Evolutionary conservation across 2,113 vertebrate species (phyloP).

Genomic region (Passer montanus): DNA sequence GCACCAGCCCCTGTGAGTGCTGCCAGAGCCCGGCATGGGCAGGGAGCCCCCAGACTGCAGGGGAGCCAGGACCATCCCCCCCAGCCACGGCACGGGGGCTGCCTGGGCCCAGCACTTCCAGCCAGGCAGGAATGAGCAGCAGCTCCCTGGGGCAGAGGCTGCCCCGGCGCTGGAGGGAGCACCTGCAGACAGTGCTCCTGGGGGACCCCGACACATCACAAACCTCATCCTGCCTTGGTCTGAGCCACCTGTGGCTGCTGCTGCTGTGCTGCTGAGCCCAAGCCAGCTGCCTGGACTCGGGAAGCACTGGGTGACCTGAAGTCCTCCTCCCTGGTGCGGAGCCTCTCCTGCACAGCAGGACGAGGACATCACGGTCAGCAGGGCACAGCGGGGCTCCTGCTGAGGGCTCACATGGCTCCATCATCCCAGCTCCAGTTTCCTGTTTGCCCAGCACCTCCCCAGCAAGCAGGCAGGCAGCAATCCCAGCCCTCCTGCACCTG

Average conservation of each 20-base stretch:
- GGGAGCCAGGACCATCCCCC: background rate
- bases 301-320: background rate
- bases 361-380: accelerated
- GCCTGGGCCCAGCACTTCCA: background rate
- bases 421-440: background rate
- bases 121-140: background rate
- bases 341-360: background rate
- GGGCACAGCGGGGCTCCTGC: background rate
- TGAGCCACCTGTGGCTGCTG: background rate
- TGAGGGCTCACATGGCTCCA: background rate
- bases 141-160: background rate
- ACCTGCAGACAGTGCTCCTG: background rate
- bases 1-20: background rate
- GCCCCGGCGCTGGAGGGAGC: background rate
- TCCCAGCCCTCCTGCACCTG: background rate
- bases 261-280: background rate
- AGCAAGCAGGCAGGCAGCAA: background rate
- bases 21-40: accelerated
- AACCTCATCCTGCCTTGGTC: background rate
- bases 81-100: background rate
- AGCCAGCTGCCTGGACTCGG: background rate
- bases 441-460: background rate
- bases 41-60: background rate
- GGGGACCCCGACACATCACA: background rate
- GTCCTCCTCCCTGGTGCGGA: background rate